Conservation (phyloP, 2,797 vertebrate species). For the Danio aesculapii region DNA sequence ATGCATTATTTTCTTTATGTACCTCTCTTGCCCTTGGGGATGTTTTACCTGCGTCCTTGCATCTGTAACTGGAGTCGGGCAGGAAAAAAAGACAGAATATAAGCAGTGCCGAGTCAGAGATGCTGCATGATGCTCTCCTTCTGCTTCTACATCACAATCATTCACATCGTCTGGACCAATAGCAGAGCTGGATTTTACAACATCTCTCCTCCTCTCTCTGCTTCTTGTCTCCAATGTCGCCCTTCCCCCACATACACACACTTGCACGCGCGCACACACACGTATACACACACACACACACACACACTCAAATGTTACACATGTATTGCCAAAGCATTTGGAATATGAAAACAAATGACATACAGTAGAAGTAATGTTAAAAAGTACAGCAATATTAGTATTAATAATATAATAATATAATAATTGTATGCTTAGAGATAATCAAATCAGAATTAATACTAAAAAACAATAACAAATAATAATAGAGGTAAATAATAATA, state of each 20-base stretch:
- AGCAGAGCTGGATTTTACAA: conserved; percentile 46
- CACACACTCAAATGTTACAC: too few relatives aligned
- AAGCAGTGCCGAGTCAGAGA: conserved; percentile 3
- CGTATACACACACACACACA: too few relatives aligned
- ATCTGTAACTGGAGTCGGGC: not conserved
- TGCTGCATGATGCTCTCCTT: conserved; percentile 15
- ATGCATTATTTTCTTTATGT: conserved; percentile 3
- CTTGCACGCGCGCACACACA: not conserved
- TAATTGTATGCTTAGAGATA: too few relatives aligned
- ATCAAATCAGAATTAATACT: too few relatives aligned
- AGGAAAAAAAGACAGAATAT: not conserved
- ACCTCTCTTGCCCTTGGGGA: not conserved
- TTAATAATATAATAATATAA: too few relatives aligned
- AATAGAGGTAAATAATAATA: too few relatives aligned
- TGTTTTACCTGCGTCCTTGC: conserved; percentile 10
- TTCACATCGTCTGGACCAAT: conserved; percentile 11
- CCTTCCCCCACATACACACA: conserved; percentile 58
- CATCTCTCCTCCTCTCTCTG: conserved; percentile 40
- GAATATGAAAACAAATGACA: too few relatives aligned
- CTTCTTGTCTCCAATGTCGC: conserved; percentile 75
- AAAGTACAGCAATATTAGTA: too few relatives aligned
- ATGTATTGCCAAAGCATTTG: too few relatives aligned
- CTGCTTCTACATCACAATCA: conserved; percentile 16
- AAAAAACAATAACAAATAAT: too few relatives aligned
- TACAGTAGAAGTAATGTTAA: too few relatives aligned